phyloP scores from a whole-genome alignment of 2,797 vertebrate genomes.

The Eremophila alpestris region DNA sequence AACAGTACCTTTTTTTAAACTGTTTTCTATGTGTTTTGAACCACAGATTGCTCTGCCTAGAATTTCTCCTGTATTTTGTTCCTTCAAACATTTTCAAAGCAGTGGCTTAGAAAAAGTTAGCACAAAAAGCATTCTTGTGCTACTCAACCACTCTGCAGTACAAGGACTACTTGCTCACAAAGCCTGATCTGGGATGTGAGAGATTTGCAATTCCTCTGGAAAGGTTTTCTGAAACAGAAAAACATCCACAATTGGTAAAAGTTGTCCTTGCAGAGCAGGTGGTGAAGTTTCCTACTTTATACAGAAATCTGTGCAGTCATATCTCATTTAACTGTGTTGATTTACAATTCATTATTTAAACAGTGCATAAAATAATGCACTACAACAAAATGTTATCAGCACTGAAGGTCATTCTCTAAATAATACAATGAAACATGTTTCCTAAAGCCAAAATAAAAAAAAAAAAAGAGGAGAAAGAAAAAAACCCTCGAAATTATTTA shows the following conservation, averaged over 20 bases:
- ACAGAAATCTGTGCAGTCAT: slow-evolving; percentile 46
- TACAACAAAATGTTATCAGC: slow-evolving; percentile 19
- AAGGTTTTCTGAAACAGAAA: slow-evolving; percentile 18
- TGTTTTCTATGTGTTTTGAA: background rate
- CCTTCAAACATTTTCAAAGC: background rate
- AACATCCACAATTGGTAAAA: background rate
- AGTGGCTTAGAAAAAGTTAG: background rate
- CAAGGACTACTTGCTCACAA: background rate
- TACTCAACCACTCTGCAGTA: background rate
- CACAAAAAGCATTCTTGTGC: background rate
- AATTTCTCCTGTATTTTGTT: background rate
- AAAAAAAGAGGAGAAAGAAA: background rate
- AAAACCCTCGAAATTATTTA: background rate
- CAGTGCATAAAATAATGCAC: background rate
- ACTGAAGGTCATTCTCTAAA: slow-evolving; percentile 64
- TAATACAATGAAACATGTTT: slow-evolving; percentile 10
- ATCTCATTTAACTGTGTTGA: slow-evolving; percentile 28
- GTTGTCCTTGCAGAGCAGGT: slow-evolving; percentile 34
- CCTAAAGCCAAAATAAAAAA: background rate
- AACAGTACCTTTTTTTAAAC: background rate
- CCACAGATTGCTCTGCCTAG: background rate
- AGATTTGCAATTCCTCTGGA: background rate
- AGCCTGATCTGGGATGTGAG: background rate
- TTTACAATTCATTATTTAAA: slow-evolving; percentile 48
- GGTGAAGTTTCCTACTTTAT: background rate